Percentiles rank a stretch among this genome's conserved stretches.
Evolutionary conservation across 2,113 vertebrate species (phyloP).

Genomic region (Lamprotornis superbus): DNA sequence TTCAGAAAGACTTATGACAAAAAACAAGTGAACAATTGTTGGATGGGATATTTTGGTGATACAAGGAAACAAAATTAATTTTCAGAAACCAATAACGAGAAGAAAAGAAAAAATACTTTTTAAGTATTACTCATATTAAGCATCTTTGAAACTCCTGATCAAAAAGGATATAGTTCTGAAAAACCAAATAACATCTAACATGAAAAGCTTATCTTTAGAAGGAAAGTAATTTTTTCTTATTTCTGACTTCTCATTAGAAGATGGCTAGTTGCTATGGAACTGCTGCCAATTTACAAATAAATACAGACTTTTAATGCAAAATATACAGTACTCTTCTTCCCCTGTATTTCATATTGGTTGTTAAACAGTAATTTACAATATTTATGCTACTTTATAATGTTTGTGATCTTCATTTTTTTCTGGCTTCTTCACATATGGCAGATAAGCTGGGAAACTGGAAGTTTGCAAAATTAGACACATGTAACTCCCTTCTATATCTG

Average conservation of each 20-base stretch:
- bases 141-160: neutral
- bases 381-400: neutral
- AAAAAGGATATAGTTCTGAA: neutral
- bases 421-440: slow-evolving; percentile 10
- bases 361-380: neutral
- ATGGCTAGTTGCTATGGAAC: neutral
- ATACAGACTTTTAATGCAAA: neutral
- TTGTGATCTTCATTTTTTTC: neutral
- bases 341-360: neutral
- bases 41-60: neutral
- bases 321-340: neutral
- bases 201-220: neutral
- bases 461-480: neutral
- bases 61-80: neutral
- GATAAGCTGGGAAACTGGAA: neutral
- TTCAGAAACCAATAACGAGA: neutral
- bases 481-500: neutral
- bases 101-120: neutral
- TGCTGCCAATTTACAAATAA: neutral
- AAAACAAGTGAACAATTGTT: neutral
- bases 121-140: neutral
- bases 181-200: neutral
- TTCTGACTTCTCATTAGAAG: neutral
- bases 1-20: neutral
- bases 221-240: neutral